These are phyloP conservation scores for Monopterus albus DNA, from an alignment of 2,113 vertebrate genomes.

Conservation along the genomic window DNA sequence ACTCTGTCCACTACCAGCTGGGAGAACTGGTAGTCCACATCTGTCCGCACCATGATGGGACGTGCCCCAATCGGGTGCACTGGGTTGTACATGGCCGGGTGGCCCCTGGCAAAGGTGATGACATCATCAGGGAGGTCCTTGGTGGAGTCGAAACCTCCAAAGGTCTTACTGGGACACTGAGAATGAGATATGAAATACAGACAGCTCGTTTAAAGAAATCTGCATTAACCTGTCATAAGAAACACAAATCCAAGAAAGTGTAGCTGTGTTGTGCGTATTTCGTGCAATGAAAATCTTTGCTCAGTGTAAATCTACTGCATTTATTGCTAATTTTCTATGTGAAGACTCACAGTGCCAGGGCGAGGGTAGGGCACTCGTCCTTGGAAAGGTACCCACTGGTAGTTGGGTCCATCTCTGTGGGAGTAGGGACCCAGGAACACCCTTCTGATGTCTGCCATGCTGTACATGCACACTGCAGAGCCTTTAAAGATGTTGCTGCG, in stretches of 20 bases:
- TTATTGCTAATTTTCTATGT: not conserved
- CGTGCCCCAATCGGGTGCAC: slow-evolving; percentile 94
- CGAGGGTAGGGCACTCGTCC: slow-evolving; percentile 96
- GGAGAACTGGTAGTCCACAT: slow-evolving; percentile 97
- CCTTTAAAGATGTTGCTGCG: slow-evolving; percentile 97
- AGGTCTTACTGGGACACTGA: slow-evolving; percentile 98
- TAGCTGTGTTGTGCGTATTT: not conserved
- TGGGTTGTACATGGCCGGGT: slow-evolving; percentile 97
- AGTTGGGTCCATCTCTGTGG: slow-evolving; percentile 95
- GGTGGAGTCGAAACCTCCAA: slow-evolving; percentile 97
- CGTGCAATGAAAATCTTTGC: not conserved
- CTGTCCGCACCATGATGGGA: slow-evolving; percentile 94
- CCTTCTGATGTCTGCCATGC: slow-evolving; percentile 94
- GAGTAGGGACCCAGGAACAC: slow-evolving; percentile 97
- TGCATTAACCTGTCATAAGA: not conserved
- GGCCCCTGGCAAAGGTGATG: slow-evolving; percentile 95
- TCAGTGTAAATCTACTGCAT: not conserved
- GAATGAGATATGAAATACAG: not conserved
- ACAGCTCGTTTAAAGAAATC: not conserved
- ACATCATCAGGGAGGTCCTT: slow-evolving; percentile 98
- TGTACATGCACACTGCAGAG: slow-evolving; percentile 96
- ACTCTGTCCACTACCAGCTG: slow-evolving; percentile 97
- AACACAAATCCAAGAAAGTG: not conserved
- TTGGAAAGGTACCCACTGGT: slow-evolving; percentile 97
- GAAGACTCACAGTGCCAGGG: slow-evolving; percentile 93